phyloP scores from a whole-genome alignment of 2,113 vertebrate species.

The Haliaeetus leucogaster region DNA sequence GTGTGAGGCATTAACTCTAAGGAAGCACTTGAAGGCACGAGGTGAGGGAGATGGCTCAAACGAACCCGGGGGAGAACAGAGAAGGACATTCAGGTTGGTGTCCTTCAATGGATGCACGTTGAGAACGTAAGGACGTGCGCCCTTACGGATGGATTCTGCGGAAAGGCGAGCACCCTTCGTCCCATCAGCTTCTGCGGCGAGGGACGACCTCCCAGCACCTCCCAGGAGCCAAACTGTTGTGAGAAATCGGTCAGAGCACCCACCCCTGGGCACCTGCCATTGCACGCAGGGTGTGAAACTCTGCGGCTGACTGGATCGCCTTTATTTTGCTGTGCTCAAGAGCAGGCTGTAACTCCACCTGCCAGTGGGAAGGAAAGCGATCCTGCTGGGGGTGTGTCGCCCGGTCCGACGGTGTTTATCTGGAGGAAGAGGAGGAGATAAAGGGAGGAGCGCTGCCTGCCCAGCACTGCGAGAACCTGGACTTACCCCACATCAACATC shows the following conservation, averaged over 20 bases:
- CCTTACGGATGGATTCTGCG: not conserved
- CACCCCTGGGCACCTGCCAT: not conserved
- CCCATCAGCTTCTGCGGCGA: not conserved
- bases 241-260: not conserved
- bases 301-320: not conserved
- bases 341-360: not conserved
- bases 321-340: not conserved
- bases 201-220: not conserved
- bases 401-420: not conserved
- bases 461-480: not conserved
- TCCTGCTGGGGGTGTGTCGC: not conserved
- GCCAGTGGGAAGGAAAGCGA: not conserved
- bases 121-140: not conserved
- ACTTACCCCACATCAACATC: not conserved
- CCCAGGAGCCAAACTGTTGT: not conserved
- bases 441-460: not conserved
- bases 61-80: not conserved
- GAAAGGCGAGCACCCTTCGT: not conserved
- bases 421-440: not conserved
- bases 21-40: not conserved
- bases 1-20: not conserved
- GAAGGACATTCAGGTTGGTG: not conserved
- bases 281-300: not conserved
- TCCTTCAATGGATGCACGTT: not conserved
- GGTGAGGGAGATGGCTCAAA: not conserved